These are phyloP conservation scores for Thecocarcelia acutangulata DNA, from an alignment of 2,888 invertebrate genomes.

Conservation along the genomic window DNA sequence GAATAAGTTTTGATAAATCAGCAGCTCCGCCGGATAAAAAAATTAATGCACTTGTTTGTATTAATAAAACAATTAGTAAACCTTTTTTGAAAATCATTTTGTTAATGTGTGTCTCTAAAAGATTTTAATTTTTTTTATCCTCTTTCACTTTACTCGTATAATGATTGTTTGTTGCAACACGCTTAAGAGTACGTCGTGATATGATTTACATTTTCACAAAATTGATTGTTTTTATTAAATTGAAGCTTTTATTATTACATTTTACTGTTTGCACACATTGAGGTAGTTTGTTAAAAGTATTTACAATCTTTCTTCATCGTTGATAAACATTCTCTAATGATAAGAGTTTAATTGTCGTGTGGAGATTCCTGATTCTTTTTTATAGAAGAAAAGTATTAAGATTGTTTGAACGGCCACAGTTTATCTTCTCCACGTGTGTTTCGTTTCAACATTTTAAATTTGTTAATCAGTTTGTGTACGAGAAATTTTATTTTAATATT, in stretches of 20 bases:
- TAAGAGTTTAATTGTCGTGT: slow-evolving; percentile 5
- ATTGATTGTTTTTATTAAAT: slow-evolving; percentile 35
- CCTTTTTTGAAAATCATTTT: slow-evolving; percentile 45
- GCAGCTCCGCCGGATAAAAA: not conserved
- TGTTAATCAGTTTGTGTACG: too few relatives aligned
- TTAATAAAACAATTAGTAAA: slow-evolving; percentile 19
- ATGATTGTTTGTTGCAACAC: not conserved
- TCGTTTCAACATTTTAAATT: too few relatives aligned
- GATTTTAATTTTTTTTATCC: not conserved
- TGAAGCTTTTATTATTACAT: slow-evolving; percentile 31
- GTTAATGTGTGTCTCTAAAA: not conserved
- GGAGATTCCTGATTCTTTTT: not conserved
- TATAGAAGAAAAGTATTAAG: not conserved
- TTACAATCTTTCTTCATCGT: slow-evolving; percentile 30
- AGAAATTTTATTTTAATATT: too few relatives aligned
- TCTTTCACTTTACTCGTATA: not conserved
- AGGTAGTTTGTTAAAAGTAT: slow-evolving; percentile 11
- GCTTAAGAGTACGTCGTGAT: not conserved
- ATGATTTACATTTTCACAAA: slow-evolving; percentile 7
- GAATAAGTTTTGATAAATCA: not conserved
- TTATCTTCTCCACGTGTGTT: too few relatives aligned
- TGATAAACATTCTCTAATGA: slow-evolving; percentile 26
- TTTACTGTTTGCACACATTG: slow-evolving; percentile 20
- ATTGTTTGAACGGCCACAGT: not conserved
- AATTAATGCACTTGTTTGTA: slow-evolving; percentile 27